phyloP scores from a whole-genome alignment of 2,797 vertebrate species.

The Notolepis coatsorum region DNA sequence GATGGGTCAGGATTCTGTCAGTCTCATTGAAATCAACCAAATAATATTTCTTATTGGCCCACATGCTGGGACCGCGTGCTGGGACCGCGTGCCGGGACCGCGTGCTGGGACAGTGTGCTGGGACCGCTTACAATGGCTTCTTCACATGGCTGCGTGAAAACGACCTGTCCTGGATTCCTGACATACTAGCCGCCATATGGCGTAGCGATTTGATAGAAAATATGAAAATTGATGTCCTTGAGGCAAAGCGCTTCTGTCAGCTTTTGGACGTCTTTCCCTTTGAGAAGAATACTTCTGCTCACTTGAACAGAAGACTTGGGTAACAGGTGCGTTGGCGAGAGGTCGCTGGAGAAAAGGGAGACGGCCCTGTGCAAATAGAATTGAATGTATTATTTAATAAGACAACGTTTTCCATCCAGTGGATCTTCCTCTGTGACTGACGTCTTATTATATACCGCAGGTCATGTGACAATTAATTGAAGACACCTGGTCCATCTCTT shows the following conservation, averaged over 20 bases:
- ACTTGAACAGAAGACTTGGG: too few relatives aligned
- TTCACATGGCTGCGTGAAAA: slow-evolving; percentile 4
- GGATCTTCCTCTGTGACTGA: too few relatives aligned
- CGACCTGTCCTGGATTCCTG: slow-evolving; percentile 11
- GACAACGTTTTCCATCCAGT: too few relatives aligned
- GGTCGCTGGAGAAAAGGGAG: too few relatives aligned
- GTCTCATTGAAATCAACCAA: background rate
- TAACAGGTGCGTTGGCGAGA: too few relatives aligned
- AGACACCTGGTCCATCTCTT: too few relatives aligned
- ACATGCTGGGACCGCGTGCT: slow-evolving; percentile 1
- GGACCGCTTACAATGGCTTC: slow-evolving; percentile 8
- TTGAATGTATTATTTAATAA: too few relatives aligned
- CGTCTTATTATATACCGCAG: too few relatives aligned
- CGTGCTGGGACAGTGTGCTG: too few relatives aligned
- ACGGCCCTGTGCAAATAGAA: too few relatives aligned
- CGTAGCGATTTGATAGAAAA: slow-evolving; percentile 12
- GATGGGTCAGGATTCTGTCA: background rate
- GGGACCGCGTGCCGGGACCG: background rate
- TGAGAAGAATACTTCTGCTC: too few relatives aligned
- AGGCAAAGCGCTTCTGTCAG: background rate
- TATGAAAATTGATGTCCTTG: background rate
- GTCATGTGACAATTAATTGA: too few relatives aligned
- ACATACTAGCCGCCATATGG: slow-evolving; percentile 27
- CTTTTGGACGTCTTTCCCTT: background rate
- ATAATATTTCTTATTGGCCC: slow-evolving; percentile 9